Base-by-base conservation (phyloP, 2,888 invertebrate species). In the Limnephilus auricula region DNA sequence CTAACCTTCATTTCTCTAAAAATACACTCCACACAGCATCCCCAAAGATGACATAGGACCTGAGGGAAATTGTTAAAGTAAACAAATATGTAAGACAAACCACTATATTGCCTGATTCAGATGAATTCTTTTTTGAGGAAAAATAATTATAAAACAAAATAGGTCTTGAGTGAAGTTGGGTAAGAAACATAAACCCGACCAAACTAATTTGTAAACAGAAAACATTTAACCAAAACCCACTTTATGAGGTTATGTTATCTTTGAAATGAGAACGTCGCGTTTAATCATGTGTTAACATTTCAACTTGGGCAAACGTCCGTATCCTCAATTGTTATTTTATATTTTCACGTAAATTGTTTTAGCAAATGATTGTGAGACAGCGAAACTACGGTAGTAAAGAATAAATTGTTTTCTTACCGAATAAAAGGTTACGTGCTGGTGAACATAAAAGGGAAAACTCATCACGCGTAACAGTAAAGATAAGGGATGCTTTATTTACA, bases 291-390 rank as follows among this genome's bases (percentile, higher is more conserved):
- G 65, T 25, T 65, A 25, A 65, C 9, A 65, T 65, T 65, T 65
- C 25, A 65, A 65, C 25, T 9, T 65, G 65, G n/a, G 65, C 65
- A n/a, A n/a, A 65, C 25, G 9, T 65, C 65, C 65, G 65, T 65
- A 65, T 65, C 25, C 65, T 65, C 9, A 65, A n/a, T 9, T 65
- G 9, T 65, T 65, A 65, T 65, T 84, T 84, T 84, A 34, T 37
- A 37, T 84, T 84, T 84, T 40, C 84, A 84, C 84, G 34, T 84
- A 84, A 84, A 84, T 84, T 84, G 84, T 84, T 84, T 84, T 84
- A 84, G 34, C 84, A 84, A 84, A 84, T 80, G 80, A 32, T 84
- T 84, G 32, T n/a, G 25, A n/a, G 84, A 84, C 32, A 84, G 40
- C 34, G 37, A 84, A 84, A 84, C 40, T 84, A 32, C 37, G 84